A percentile compares a stretch with the other conserved stretches of the same genome.
Conservation (phyloP, 2,797 vertebrate genomes). For the Sebastes oblongus region DNA sequence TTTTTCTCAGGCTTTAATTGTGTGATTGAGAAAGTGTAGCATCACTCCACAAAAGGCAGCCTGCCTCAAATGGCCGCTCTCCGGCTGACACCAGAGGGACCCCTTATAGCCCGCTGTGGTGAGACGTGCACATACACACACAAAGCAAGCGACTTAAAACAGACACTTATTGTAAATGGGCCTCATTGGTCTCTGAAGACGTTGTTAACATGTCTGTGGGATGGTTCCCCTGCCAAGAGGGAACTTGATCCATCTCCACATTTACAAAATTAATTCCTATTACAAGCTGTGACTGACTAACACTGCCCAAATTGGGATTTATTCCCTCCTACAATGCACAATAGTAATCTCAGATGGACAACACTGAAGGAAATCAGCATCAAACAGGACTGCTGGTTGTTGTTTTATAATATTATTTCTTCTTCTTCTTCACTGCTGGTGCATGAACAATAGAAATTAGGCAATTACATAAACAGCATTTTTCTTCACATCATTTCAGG, state of each 20-base stretch:
- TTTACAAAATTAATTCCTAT: slow-evolving; percentile 82
- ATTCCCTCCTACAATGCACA: slow-evolving; percentile 61
- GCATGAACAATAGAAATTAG: slow-evolving; percentile 40
- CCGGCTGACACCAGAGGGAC: slow-evolving; percentile 79
- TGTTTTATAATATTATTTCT: not conserved
- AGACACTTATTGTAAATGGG: slow-evolving; percentile 82
- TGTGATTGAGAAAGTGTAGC: slow-evolving; percentile 84
- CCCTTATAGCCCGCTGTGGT: slow-evolving; percentile 72
- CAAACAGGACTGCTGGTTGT: slow-evolving; percentile 4
- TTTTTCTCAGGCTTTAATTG: slow-evolving; percentile 75
- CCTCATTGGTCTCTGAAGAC: slow-evolving; percentile 80
- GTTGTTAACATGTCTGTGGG: slow-evolving; percentile 80
- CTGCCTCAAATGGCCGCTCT: slow-evolving; percentile 79
- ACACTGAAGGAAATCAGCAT: slow-evolving; percentile 20
- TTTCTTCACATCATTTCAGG: slow-evolving; percentile 39
- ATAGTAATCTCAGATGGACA: slow-evolving; percentile 47
- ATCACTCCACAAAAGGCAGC: slow-evolving; percentile 79
- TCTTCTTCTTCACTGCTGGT: not conserved
- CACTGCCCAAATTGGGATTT: slow-evolving; percentile 61
- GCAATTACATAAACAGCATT: slow-evolving; percentile 25
- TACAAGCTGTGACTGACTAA: slow-evolving; percentile 73
- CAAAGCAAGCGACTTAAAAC: slow-evolving; percentile 73
- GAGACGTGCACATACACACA: slow-evolving; percentile 43
- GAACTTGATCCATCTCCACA: slow-evolving; percentile 79
- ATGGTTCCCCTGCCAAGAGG: slow-evolving; percentile 71